These are phyloP conservation scores for Hecatera dysodea DNA, from an alignment of 2,888 invertebrate species.

Conservation along the genomic window DNA sequence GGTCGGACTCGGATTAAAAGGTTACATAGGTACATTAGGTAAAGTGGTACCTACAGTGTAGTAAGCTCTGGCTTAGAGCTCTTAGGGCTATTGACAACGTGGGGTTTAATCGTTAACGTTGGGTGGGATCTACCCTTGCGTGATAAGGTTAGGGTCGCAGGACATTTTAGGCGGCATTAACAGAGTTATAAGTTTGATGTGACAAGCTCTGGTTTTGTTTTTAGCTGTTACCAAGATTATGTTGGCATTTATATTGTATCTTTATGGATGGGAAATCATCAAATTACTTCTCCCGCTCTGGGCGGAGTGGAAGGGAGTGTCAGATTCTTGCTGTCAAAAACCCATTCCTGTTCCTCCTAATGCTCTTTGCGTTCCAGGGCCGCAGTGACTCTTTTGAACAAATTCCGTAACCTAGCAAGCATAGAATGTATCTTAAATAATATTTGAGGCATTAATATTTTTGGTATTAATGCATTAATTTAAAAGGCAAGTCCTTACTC, in stretches of 20 bases:
- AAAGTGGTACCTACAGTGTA: slow-evolving; percentile 21
- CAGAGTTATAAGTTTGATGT: background rate
- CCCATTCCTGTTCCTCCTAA: too few species aligned
- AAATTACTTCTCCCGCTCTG: too few species aligned
- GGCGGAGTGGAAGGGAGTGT: too few species aligned
- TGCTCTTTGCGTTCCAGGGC: too few species aligned
- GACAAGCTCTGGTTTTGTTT: background rate
- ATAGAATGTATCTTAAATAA: too few species aligned
- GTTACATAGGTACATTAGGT: slow-evolving; percentile 19
- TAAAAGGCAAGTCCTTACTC: slow-evolving; percentile 6
- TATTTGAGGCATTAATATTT: background rate
- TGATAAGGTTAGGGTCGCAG: background rate
- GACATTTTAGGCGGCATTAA: background rate
- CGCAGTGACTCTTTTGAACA: too few species aligned
- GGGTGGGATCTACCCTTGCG: background rate
- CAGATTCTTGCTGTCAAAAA: too few species aligned
- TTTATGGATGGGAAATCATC: too few species aligned
- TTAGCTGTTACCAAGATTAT: background rate
- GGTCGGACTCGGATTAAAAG: slow-evolving; percentile 10
- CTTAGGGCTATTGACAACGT: slow-evolving; percentile 30
- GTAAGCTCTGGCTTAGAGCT: slow-evolving; percentile 11
- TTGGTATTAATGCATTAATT: background rate
- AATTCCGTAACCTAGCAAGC: too few species aligned
- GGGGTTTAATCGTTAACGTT: background rate
- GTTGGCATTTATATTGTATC: too few species aligned